Conservation (phyloP, 2,797 vertebrate species). For the Poeciliopsis infans region DNA sequence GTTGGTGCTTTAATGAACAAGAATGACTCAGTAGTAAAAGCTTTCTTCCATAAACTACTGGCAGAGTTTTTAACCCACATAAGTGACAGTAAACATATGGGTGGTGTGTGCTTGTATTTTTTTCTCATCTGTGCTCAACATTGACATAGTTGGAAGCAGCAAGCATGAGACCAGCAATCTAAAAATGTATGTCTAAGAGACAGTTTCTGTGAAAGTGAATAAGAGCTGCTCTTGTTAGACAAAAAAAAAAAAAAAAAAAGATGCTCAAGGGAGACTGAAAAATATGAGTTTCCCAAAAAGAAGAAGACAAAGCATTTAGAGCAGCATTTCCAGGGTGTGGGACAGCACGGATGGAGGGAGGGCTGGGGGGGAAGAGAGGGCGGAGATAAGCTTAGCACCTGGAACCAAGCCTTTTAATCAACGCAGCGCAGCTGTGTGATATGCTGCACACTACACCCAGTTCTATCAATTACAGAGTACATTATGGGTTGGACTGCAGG, state of each 20-base stretch:
- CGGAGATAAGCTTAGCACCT: slow-evolving; percentile 29
- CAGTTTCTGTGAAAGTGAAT: slow-evolving; percentile 56
- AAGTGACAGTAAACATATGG: slow-evolving; percentile 12
- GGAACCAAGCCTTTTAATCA: slow-evolving; percentile 55
- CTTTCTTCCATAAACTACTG: not conserved
- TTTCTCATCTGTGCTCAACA: slow-evolving; percentile 14
- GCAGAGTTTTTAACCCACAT: slow-evolving; percentile 6
- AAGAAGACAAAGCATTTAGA: slow-evolving; percentile 6
- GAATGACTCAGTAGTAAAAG: not conserved
- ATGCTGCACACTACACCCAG: slow-evolving; percentile 28
- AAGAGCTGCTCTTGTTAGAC: slow-evolving; percentile 66
- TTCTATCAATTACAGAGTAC: slow-evolving; percentile 62
- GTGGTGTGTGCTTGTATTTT: slow-evolving; percentile 30
- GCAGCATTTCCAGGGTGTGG: slow-evolving; percentile 10
- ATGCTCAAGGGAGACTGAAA: slow-evolving; percentile 12
- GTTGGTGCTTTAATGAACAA: slow-evolving; percentile 4
- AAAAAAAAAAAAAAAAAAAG: slow-evolving; percentile 14
- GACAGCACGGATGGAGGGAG: not conserved
- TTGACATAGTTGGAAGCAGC: slow-evolving; percentile 40
- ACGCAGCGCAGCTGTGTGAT: slow-evolving; percentile 50
- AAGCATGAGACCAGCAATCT: slow-evolving; percentile 42
- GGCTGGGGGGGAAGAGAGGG: not conserved
- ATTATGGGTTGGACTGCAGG: slow-evolving; percentile 49
- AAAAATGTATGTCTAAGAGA: slow-evolving; percentile 59
- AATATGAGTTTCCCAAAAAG: slow-evolving; percentile 7